A percentile compares a stretch with the other conserved stretches of the same genome.
Evolutionary conservation across 2,797 vertebrate genomes (phyloP).

Genomic region (Sebastes diaconus): DNA sequence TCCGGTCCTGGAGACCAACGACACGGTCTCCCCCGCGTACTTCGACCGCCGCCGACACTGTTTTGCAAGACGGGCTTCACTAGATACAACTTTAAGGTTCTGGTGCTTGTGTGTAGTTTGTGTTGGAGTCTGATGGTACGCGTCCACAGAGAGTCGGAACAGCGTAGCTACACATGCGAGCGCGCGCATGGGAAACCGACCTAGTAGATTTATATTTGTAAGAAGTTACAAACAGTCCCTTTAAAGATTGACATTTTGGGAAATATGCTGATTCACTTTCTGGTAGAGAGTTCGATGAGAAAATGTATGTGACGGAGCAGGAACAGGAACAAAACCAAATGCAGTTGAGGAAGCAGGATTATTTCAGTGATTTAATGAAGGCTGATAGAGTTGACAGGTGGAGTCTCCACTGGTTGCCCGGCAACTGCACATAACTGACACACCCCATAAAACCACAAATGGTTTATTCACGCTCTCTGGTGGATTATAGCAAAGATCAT

Average conservation of each 20-base stretch:
- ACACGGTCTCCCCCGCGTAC: too few species aligned
- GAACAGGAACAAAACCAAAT: not conserved
- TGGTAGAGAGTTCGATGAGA: not conserved
- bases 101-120: too few species aligned
- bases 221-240: too few species aligned
- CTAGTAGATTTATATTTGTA: too few species aligned
- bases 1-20: too few species aligned
- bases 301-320: not conserved
- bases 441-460: not conserved
- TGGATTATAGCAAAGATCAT: not conserved
- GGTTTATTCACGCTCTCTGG: not conserved
- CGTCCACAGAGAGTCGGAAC: too few species aligned
- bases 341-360: not conserved
- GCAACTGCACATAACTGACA: not conserved
- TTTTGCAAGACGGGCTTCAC: too few species aligned
- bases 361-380: not conserved
- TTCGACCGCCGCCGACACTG: too few species aligned
- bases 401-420: not conserved
- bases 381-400: not conserved
- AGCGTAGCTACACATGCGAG: too few species aligned
- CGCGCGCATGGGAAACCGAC: too few species aligned
- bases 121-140: too few species aligned
- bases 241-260: not conserved
- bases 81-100: too few species aligned
- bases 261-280: not conserved